These are phyloP conservation scores for Anodontia alba DNA, from an alignment of 2,888 invertebrate species.

Conservation along the genomic window DNA sequence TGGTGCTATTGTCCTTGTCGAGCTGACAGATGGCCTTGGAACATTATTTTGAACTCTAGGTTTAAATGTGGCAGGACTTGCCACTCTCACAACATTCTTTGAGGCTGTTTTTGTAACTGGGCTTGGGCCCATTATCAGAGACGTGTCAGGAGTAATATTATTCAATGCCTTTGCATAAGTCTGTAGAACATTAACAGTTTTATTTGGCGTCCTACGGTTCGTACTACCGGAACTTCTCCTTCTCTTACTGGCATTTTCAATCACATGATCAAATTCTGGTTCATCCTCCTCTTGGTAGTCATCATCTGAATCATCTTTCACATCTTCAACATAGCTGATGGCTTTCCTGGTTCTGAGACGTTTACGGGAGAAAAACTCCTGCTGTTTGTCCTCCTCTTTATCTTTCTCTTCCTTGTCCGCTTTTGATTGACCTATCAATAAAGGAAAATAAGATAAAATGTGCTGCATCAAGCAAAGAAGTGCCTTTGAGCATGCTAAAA, in stretches of 20 bases:
- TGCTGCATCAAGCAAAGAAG: too few relatives aligned
- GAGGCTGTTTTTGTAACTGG: too few relatives aligned
- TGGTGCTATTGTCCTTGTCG: not conserved
- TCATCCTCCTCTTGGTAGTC: slow-evolving; percentile 48
- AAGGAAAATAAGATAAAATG: too few relatives aligned
- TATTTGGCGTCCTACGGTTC: not conserved
- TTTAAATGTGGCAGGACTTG: not conserved
- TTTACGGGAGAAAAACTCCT: slow-evolving; percentile 57
- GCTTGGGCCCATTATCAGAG: not conserved
- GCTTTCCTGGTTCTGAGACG: slow-evolving; percentile 53
- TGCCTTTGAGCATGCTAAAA: too few relatives aligned
- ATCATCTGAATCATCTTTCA: slow-evolving; percentile 43
- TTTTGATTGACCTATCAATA: slow-evolving; percentile 42
- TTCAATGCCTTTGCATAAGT: not conserved
- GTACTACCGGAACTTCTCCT: not conserved
- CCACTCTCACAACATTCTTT: not conserved
- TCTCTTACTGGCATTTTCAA: not conserved
- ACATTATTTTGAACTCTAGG: not conserved
- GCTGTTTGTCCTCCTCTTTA: slow-evolving; percentile 22
- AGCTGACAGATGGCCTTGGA: not conserved
- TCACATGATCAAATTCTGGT: slow-evolving; percentile 42
- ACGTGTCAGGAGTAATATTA: not conserved
- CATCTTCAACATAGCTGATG: slow-evolving; percentile 58
- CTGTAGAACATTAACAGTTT: not conserved
- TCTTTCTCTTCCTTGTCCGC: slow-evolving; percentile 31